These are phyloP conservation scores for Otolemur crassicaudatus DNA, from an alignment of 2,797 vertebrate species.

Conservation along the genomic window DNA sequence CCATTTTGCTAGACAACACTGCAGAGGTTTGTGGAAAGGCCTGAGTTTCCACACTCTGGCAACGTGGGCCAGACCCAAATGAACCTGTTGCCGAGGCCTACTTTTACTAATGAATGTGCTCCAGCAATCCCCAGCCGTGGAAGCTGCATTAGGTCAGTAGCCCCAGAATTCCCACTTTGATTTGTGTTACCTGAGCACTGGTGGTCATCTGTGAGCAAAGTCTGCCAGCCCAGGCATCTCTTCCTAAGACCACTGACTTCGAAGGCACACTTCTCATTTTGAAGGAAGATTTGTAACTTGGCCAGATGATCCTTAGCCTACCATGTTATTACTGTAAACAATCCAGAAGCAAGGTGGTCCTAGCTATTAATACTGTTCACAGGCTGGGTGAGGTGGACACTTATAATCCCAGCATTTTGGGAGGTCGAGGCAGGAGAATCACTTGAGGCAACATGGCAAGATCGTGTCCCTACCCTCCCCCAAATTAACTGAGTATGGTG, in stretches of 20 bases:
- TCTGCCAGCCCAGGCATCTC: slow-evolving; percentile 29
- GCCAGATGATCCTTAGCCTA: background rate
- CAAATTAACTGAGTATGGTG: background rate
- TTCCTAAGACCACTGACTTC: background rate
- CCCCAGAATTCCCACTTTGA: slow-evolving; percentile 36
- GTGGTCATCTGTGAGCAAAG: slow-evolving; percentile 67
- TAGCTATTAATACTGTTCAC: background rate
- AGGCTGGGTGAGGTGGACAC: background rate
- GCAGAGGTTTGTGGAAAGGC: slow-evolving; percentile 22
- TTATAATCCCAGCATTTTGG: background rate
- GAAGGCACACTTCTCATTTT: background rate
- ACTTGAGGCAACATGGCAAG: background rate
- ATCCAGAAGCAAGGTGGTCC: background rate
- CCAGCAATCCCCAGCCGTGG: slow-evolving; percentile 42
- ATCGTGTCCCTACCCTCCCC: background rate
- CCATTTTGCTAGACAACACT: background rate
- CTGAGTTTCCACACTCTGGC: slow-evolving; percentile 8
- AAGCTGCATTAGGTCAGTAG: slow-evolving; percentile 76
- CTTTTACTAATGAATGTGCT: slow-evolving; percentile 75
- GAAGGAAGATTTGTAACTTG: background rate
- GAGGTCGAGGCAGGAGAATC: background rate
- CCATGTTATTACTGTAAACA: background rate
- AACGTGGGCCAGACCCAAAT: background rate
- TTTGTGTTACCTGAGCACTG: slow-evolving; percentile 50
- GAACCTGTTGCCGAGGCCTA: slow-evolving; percentile 64